Percentiles rank a stretch among this genome's conserved stretches.
Evolutionary conservation across 2,113 vertebrate species (phyloP).

Genomic region (Cyanoliseus patagonus): DNA sequence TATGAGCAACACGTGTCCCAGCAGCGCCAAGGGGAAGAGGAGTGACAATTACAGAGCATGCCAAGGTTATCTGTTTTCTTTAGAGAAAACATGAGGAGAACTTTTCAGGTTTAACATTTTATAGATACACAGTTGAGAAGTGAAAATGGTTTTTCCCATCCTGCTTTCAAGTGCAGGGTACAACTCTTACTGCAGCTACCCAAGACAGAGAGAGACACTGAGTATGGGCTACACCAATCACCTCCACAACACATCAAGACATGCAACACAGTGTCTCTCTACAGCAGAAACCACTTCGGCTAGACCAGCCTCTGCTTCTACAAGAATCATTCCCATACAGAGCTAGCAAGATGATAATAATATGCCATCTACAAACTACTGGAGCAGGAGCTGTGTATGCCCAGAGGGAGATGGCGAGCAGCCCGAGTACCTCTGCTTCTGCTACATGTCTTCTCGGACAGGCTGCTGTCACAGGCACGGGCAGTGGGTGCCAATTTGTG

Average conservation of each 20-base stretch:
- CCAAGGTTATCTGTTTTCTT: slow-evolving; percentile 37
- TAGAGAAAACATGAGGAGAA: background rate
- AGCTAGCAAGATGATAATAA: background rate
- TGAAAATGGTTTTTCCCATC: background rate
- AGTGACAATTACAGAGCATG: slow-evolving; percentile 12
- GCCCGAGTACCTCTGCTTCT: background rate
- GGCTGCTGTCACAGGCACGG: background rate
- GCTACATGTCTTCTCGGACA: rapidly evolving
- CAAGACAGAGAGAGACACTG: background rate
- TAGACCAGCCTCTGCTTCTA: background rate
- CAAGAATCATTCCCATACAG: rapidly evolving
- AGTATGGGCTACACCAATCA: background rate
- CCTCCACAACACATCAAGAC: rapidly evolving
- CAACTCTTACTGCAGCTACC: rapidly evolving
- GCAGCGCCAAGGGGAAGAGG: background rate
- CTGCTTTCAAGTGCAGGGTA: background rate
- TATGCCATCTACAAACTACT: rapidly evolving
- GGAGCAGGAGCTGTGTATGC: background rate
- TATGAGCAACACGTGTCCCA: slow-evolving; percentile 15
- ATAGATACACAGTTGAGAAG: background rate
- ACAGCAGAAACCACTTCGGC: background rate
- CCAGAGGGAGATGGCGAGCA: background rate
- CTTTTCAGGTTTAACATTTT: background rate
- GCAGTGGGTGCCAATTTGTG: background rate
- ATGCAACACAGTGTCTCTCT: rapidly evolving